Evolutionary conservation across 2,888 invertebrate genomes (phyloP).

Genomic region (Drosophila picticornis): DNA sequence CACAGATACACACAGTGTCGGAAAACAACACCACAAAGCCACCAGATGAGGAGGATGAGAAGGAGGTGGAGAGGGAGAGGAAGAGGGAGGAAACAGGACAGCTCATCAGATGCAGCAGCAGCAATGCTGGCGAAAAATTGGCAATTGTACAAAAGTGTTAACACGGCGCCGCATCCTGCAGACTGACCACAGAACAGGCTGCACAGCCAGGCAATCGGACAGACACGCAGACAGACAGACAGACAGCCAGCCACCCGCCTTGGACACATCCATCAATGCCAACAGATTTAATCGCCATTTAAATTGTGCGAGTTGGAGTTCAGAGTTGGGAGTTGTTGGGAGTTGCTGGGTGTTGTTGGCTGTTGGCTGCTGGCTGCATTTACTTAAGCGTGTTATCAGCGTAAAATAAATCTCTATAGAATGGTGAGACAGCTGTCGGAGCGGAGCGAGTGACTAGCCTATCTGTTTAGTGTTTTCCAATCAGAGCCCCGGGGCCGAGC

Average conservation of each 20-base stretch:
- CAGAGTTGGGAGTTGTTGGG: slow-evolving; percentile 40
- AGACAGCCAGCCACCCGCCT: slow-evolving; percentile 47
- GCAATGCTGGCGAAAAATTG: slow-evolving; percentile 68
- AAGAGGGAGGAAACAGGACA: slow-evolving; percentile 18
- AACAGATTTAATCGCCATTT: slow-evolving; percentile 84
- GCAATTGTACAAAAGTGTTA: slow-evolving; percentile 81
- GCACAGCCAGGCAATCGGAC: slow-evolving; percentile 9
- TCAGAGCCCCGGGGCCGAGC: slow-evolving; percentile 61
- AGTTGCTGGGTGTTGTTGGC: slow-evolving; percentile 20
- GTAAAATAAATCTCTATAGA: slow-evolving; percentile 77
- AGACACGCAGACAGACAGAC: slow-evolving; percentile 1
- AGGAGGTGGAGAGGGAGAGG: slow-evolving; percentile 13
- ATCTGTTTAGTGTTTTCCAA: slow-evolving; percentile 81
- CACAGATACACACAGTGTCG: background rate
- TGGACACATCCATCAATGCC: slow-evolving; percentile 82
- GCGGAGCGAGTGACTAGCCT: slow-evolving; percentile 37
- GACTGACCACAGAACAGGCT: slow-evolving; percentile 70
- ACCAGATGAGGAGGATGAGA: slow-evolving; percentile 5
- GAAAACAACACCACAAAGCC: slow-evolving; percentile 62
- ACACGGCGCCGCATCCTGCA: slow-evolving; percentile 80
- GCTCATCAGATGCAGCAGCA: slow-evolving; percentile 63
- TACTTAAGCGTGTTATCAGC: slow-evolving; percentile 82
- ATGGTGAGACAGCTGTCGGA: slow-evolving; percentile 51
- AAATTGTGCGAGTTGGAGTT: slow-evolving; percentile 72
- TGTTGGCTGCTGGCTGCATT: slow-evolving; percentile 60